phyloP scores from a whole-genome alignment of 2,797 vertebrate species.

The Sandelia bainsii region DNA sequence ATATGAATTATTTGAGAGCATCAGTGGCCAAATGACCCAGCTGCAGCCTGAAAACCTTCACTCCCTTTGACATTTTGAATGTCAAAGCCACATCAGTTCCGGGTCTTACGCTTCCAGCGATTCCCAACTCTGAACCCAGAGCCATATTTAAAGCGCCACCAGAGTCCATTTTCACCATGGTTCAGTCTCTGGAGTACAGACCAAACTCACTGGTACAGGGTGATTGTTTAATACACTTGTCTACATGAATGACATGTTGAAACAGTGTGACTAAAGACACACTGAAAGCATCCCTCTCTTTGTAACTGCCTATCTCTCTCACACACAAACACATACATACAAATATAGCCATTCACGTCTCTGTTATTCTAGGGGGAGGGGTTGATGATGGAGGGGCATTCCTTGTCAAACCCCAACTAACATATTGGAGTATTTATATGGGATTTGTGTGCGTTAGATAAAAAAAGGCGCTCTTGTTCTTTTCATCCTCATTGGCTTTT shows the following conservation, averaged over 20 bases:
- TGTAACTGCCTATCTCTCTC: constrained; percentile 31
- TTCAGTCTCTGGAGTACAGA: constrained; percentile 43
- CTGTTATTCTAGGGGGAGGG: constrained; percentile 52
- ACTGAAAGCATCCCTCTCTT: constrained; percentile 49
- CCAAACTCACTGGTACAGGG: constrained; percentile 48
- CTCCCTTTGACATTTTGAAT: constrained; percentile 64
- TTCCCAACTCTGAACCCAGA: constrained; percentile 37
- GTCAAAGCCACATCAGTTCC: constrained; percentile 73
- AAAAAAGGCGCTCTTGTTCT: constrained; percentile 85
- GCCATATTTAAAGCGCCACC: constrained; percentile 57
- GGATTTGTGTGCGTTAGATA: constrained; percentile 89
- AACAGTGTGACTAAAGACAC: constrained; percentile 71
- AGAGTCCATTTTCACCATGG: constrained; percentile 43
- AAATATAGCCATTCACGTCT: constrained; percentile 65
- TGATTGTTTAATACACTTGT: constrained; percentile 66
- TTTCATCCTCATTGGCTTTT: constrained; percentile 86
- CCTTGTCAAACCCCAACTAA: constrained; percentile 78
- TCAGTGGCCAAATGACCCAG: constrained; percentile 56
- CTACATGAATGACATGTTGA: constrained; percentile 62
- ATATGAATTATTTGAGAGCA: constrained; percentile 35
- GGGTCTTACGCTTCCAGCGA: constrained; percentile 51
- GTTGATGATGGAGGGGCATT: constrained; percentile 51
- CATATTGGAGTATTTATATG: constrained; percentile 87
- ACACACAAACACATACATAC: constrained; percentile 42
- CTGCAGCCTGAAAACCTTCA: constrained; percentile 50